Evolutionary conservation across 2,797 vertebrate species (phyloP).

Genomic region (Phoxinus dragarum): DNA sequence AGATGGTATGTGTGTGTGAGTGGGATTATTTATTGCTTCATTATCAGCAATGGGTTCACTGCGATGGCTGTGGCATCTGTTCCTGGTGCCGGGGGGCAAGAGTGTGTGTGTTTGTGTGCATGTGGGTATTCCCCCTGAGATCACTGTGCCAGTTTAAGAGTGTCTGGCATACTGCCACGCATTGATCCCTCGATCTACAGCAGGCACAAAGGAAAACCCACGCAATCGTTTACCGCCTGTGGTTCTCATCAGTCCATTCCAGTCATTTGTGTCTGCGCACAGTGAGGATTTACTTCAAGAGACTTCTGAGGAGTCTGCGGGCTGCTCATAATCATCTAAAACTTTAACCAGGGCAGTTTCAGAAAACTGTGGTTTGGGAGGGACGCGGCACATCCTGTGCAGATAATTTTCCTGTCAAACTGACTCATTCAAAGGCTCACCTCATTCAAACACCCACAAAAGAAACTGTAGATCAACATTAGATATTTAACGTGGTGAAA

Average conservation of each 20-base stretch:
- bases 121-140: conserved; percentile 55
- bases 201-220: conserved; percentile 51
- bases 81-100: conserved; percentile 41
- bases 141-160: conserved; percentile 68
- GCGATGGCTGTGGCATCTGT: conserved; percentile 52
- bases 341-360: conserved; percentile 27
- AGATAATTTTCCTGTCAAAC: conserved; percentile 23
- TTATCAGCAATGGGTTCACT: conserved; percentile 45
- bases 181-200: conserved; percentile 54
- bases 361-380: conserved; percentile 36
- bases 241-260: conserved; percentile 59
- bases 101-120: conserved; percentile 43
- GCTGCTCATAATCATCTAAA: conserved; percentile 34
- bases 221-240: conserved; percentile 56
- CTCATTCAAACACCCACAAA: conserved; percentile 2
- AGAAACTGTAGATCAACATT: conserved; percentile 2
- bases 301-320: conserved; percentile 25
- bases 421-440: neutral
- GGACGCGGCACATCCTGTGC: conserved; percentile 8
- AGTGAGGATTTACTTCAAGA: conserved; percentile 43
- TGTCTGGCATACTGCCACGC: conserved; percentile 54
- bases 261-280: conserved; percentile 35
- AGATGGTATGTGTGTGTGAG: conserved; percentile 34
- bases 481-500: neutral
- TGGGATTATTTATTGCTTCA: conserved; percentile 45